phyloP scores from a whole-genome alignment of 2,113 vertebrate genomes.

The Rhinoptilus africanus region DNA sequence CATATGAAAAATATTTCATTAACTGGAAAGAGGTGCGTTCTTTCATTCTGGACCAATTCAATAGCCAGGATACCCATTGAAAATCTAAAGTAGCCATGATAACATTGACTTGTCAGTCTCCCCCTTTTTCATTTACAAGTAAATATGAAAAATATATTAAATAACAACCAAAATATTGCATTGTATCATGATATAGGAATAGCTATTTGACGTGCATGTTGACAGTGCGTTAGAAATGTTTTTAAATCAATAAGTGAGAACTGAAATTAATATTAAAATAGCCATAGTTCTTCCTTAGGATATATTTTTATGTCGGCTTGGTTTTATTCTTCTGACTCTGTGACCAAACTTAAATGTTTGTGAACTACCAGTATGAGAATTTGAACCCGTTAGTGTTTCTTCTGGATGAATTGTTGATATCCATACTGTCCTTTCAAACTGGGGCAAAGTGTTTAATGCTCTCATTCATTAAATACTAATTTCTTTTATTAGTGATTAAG shows the following conservation, averaged over 20 bases:
- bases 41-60: neutral
- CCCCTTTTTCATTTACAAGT: neutral
- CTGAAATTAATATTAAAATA: neutral
- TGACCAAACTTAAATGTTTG: neutral
- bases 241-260: neutral
- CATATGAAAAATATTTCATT: neutral
- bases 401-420: neutral
- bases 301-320: neutral
- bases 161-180: neutral
- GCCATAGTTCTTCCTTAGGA: neutral
- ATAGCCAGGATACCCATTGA: neutral
- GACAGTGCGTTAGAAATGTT: neutral
- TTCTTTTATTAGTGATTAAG: slow-evolving; percentile 30
- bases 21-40: neutral
- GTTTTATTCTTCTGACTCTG: neutral
- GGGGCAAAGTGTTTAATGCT: neutral
- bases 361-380: neutral
- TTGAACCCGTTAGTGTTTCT: neutral
- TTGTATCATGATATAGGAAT: neutral
- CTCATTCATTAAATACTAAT: neutral
- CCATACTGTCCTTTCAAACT: neutral
- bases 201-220: neutral
- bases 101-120: neutral
- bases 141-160: neutral
- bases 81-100: neutral